Conservation (phyloP, 2,797 vertebrate species). For the Tokudaia muenninki region DNA sequence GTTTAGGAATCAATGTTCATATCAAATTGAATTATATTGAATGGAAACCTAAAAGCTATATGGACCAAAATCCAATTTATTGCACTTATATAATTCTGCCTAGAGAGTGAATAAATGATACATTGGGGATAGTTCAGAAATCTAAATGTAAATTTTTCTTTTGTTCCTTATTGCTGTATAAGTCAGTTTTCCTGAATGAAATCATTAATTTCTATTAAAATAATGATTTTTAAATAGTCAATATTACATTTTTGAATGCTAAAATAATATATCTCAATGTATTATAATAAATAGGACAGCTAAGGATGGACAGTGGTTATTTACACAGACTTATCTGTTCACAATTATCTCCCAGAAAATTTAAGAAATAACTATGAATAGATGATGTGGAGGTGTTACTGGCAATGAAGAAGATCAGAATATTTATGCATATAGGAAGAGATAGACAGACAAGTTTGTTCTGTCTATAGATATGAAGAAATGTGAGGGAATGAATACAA, state of each 20-base stretch:
- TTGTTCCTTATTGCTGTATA: background rate
- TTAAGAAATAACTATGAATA: background rate
- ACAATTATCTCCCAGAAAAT: background rate
- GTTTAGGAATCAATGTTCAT: background rate
- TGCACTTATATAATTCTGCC: background rate
- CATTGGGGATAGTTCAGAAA: background rate
- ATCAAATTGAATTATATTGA: background rate
- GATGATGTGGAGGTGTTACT: accelerated
- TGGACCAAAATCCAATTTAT: background rate
- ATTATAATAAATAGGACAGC: background rate
- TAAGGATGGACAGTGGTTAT: background rate
- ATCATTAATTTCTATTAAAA: background rate
- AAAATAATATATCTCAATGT: background rate
- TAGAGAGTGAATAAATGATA: background rate
- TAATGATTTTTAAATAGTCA: background rate
- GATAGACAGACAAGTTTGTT: background rate
- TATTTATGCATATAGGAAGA: background rate
- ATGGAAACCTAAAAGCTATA: background rate
- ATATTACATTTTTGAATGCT: background rate
- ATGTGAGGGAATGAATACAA: background rate
- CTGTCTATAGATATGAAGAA: background rate
- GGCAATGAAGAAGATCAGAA: background rate
- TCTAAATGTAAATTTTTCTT: background rate
- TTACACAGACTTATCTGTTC: background rate
- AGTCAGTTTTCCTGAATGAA: background rate